Evolutionary conservation across 2,888 invertebrate genomes (phyloP).

Genomic region (Hypsopygia costalis): DNA sequence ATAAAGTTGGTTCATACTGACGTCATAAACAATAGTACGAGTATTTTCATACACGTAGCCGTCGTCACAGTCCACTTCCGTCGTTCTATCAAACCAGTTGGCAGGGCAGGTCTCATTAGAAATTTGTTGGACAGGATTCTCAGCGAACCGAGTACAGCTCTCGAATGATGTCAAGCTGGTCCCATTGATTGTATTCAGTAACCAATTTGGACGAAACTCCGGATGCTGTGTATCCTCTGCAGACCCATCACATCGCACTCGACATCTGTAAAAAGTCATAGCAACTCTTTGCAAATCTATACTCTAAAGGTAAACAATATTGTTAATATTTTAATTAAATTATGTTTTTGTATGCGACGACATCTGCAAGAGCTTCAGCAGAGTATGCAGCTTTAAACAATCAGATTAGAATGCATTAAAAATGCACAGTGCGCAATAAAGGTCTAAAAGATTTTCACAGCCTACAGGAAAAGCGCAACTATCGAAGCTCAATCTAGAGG

Average conservation of each 20-base stretch:
- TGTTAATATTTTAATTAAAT: no score
- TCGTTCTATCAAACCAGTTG: slow-evolving; percentile 41
- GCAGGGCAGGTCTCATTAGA: slow-evolving; percentile 44
- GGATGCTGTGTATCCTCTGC: slow-evolving; percentile 23
- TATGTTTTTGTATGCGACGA: no score
- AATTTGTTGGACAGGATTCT: slow-evolving; percentile 24
- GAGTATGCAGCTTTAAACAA: no score
- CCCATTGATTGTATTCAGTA: slow-evolving; percentile 51
- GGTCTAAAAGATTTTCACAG: no score
- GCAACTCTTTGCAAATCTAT: no score
- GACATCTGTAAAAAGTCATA: slow-evolving; percentile 58
- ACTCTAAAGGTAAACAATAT: no score
- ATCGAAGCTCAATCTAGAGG: no score
- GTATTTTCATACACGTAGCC: slow-evolving; percentile 54
- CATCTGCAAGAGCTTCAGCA: no score
- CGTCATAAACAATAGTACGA: slow-evolving; percentile 63
- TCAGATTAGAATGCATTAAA: no score
- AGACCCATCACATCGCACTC: slow-evolving; percentile 51
- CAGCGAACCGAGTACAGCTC: slow-evolving; percentile 46
- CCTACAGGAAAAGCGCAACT: no score
- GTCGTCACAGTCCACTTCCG: slow-evolving; percentile 36
- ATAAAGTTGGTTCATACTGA: no score
- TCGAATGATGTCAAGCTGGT: slow-evolving; percentile 40
- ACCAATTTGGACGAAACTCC: slow-evolving; percentile 48
- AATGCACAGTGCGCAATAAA: no score